Percentiles rank a stretch among this genome's conserved stretches.
Conservation (phyloP, 2,797 vertebrate species). For the Morus bassanus region DNA sequence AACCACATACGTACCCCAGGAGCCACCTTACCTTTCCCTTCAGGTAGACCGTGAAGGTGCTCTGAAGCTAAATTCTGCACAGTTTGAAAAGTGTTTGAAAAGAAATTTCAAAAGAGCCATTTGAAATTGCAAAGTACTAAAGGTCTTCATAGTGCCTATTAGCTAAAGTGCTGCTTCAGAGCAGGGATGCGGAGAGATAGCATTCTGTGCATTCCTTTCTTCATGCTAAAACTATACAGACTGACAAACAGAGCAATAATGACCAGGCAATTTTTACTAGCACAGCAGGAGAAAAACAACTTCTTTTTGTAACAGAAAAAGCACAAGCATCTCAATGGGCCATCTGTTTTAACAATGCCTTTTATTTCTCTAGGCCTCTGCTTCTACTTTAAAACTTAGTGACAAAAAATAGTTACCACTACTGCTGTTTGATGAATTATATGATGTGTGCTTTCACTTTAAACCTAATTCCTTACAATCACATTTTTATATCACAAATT, state of each 20-base stretch:
- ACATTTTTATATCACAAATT: neutral
- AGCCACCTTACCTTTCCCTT: neutral
- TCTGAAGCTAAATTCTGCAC: neutral
- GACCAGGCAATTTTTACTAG: neutral
- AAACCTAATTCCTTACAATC: neutral
- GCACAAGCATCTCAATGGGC: neutral
- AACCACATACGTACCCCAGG: fast-evolving
- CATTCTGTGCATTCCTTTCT: neutral
- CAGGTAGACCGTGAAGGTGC: neutral
- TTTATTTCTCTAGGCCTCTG: neutral
- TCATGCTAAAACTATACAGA: neutral
- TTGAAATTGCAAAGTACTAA: neutral
- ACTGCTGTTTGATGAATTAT: neutral
- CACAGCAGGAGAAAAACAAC: neutral
- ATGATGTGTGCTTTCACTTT: neutral
- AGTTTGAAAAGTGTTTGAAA: neutral
- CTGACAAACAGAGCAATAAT: neutral
- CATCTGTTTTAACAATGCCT: constrained; percentile 5
- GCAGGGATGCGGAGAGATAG: neutral
- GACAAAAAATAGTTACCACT: neutral
- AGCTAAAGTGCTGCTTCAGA: neutral
- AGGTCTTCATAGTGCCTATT: neutral
- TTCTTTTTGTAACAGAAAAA: neutral
- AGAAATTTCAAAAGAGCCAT: neutral
- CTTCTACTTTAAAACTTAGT: neutral